phyloP scores from a whole-genome alignment of 2,113 vertebrate genomes.

The Elephas maximus region DNA sequence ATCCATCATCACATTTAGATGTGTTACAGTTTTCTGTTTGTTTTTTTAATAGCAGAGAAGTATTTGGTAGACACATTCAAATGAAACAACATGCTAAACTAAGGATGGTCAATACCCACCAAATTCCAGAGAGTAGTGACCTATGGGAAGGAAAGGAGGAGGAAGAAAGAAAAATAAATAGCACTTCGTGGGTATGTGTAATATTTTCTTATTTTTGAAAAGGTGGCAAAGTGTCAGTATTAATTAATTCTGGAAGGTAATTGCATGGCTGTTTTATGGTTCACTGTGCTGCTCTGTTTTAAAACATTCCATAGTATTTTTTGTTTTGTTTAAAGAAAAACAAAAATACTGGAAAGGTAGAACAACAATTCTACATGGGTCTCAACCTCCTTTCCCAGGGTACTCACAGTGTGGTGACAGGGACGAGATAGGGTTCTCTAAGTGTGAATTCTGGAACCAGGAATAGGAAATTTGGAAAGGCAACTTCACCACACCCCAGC shows the following conservation, averaged over 20 bases:
- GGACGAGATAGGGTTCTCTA: neutral
- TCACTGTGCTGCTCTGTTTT: neutral
- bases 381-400: neutral
- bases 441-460: neutral
- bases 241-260: neutral
- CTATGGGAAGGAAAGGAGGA: neutral
- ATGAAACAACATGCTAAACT: neutral
- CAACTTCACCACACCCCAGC: neutral
- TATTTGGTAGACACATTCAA: neutral
- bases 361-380: neutral
- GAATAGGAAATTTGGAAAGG: neutral
- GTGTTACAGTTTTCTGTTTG: no score
- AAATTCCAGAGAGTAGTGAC: no score
- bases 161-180: neutral
- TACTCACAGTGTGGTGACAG: neutral
- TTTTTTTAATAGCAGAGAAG: neutral
- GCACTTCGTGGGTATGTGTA: neutral
- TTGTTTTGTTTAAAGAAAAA: neutral
- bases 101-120: neutral
- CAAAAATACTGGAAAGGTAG: neutral
- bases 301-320: neutral
- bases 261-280: neutral
- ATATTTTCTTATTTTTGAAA: neutral
- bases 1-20: no score
- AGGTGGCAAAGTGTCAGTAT: neutral